Evolutionary conservation across 2,888 invertebrate species (phyloP).

Genomic region (Caenorhabditis sp.): DNA sequence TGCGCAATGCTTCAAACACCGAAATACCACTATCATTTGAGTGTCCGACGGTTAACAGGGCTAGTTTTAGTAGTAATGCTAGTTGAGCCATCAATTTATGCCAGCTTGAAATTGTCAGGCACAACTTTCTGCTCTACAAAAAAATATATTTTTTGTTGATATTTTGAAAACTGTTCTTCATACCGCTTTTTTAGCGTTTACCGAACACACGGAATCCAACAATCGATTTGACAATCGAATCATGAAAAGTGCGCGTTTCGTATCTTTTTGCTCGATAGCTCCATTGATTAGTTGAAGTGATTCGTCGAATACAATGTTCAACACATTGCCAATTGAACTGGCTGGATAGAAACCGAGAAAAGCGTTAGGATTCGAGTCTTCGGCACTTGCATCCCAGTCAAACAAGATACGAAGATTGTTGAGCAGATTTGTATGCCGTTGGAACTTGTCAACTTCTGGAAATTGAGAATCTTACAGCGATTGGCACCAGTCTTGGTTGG

Average conservation of each 20-base stretch:
- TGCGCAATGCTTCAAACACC: constrained; percentile 25
- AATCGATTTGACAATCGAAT: constrained; percentile 2
- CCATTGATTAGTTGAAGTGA: background rate
- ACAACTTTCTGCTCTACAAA: background rate
- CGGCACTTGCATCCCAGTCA: constrained; percentile 24
- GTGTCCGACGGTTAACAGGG: background rate
- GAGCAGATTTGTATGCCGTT: constrained; percentile 14
- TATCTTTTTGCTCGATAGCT: background rate
- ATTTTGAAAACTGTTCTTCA: background rate
- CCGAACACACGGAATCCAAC: constrained; percentile 5
- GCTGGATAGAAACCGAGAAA: constrained; percentile 17
- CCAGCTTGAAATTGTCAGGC: constrained; percentile 12
- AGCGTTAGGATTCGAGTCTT: background rate
- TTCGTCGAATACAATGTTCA: constrained; percentile 6
- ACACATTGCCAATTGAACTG: constrained; percentile 11
- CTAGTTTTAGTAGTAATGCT: constrained; percentile 28
- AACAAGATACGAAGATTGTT: constrained; percentile 21
- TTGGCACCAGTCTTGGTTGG: too few relatives aligned
- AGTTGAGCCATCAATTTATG: constrained; percentile 26
- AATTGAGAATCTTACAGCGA: background rate
- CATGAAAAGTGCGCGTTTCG: background rate
- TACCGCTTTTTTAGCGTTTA: constrained; percentile 2
- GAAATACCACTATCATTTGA: constrained; percentile 3
- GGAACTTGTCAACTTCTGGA: background rate
- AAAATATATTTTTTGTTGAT: background rate